A percentile compares a stretch with the other conserved stretches of the same genome.
Evolutionary conservation across 2,113 vertebrate genomes (phyloP).

Genomic region (Callorhinus ursinus): DNA sequence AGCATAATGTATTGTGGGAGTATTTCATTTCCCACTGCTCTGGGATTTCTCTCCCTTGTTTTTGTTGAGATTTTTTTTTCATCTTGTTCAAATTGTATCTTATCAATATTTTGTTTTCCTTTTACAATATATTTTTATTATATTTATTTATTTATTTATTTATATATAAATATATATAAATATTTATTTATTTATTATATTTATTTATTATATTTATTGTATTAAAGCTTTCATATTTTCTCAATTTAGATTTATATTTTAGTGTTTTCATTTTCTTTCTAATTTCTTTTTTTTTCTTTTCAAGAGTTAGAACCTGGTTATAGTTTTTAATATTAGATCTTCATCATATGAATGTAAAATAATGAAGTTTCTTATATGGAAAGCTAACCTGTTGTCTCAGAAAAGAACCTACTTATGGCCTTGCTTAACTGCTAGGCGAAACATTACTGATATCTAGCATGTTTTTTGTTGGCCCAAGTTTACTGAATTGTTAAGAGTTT

Average conservation of each 20-base stretch:
- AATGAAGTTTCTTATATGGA: not conserved
- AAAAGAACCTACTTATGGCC: not conserved
- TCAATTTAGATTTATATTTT: constrained; percentile 7
- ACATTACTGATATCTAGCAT: not conserved
- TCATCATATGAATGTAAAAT: not conserved
- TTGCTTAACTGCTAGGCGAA: not conserved
- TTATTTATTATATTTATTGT: not conserved
- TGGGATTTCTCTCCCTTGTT: constrained; percentile 48
- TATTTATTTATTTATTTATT: no score
- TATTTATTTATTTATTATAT: no score
- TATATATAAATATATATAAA: no score
- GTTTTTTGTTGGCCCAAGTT: not conserved
- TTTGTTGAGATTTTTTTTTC: not conserved
- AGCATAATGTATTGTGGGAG: constrained; percentile 57
- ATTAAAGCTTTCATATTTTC: not conserved
- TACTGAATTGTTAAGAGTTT: not conserved
- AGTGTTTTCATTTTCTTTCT: not conserved
- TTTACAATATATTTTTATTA: not conserved
- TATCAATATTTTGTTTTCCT: constrained; percentile 35
- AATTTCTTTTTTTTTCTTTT: constrained; percentile 7
- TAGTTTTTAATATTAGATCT: not conserved
- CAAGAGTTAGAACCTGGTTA: not conserved
- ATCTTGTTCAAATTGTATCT: not conserved
- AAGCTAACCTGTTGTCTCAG: not conserved
- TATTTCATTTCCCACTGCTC: constrained; percentile 57